Conservation (phyloP, 2,888 invertebrate species). For the Hydrotaea diabolus region DNA sequence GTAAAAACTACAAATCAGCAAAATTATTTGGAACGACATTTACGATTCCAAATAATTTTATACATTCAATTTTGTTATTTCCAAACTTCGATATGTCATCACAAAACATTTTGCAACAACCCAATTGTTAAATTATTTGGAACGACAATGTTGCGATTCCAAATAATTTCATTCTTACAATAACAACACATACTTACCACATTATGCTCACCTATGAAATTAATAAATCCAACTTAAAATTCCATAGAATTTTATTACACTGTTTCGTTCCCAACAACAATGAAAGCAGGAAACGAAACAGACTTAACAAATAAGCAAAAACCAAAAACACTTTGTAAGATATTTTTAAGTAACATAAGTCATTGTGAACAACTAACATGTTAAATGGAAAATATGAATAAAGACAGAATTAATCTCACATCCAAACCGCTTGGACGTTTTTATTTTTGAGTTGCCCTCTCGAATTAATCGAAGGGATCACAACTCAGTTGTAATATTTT, state of each 20-base stretch:
- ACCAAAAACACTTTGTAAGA: not conserved
- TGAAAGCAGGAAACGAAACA: not conserved
- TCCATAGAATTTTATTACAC: not conserved
- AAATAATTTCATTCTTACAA: constrained; percentile 1
- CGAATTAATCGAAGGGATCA: not conserved
- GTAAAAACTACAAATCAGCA: constrained; percentile 6
- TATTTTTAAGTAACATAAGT: not conserved
- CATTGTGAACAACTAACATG: not conserved
- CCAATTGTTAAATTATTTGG: not conserved
- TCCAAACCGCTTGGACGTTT: not conserved
- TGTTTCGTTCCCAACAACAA: not conserved
- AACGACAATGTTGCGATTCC: not conserved
- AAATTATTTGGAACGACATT: constrained; percentile 4
- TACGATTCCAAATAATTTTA: constrained; percentile 8
- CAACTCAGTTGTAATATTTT: not conserved
- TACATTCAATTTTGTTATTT: not conserved
- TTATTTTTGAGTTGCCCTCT: not conserved
- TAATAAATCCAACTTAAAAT: not conserved
- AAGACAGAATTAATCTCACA: too few species aligned
- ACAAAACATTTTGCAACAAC: not conserved
- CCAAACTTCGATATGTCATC: not conserved
- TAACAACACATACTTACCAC: not conserved
- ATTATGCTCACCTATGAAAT: not conserved
- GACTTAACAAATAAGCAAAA: not conserved
- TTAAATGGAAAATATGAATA: not conserved